Percentiles rank a stretch among this genome's conserved stretches.
Evolutionary conservation across 2,797 vertebrate genomes (phyloP).

Genomic region (Borostomias antarcticus): DNA sequence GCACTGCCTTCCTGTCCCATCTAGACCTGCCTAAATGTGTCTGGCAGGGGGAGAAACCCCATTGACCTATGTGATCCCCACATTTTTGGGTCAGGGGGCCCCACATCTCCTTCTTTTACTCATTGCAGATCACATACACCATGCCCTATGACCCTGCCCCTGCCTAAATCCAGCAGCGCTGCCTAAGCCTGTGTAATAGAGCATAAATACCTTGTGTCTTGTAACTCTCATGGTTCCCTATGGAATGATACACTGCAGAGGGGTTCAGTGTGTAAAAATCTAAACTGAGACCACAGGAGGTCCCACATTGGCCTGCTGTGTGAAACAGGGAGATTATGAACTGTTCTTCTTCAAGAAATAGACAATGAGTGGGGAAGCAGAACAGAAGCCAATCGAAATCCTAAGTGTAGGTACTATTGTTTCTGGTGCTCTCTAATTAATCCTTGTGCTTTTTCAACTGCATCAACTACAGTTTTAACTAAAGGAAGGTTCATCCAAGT

Average conservation of each 20-base stretch:
- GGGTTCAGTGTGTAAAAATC: constrained; percentile 38
- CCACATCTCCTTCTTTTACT: constrained; percentile 55
- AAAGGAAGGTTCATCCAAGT: neutral
- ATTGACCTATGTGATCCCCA: constrained; percentile 50
- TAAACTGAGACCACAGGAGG: constrained; percentile 10
- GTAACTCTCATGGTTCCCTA: constrained; percentile 52
- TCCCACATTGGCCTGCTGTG: too few species aligned
- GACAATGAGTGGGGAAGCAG: neutral
- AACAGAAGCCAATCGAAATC: neutral
- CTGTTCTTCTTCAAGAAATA: neutral
- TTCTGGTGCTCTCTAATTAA: neutral
- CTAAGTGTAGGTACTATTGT: neutral
- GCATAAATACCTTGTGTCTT: constrained; percentile 55
- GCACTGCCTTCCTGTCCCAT: constrained; percentile 22
- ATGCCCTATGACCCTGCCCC: constrained; percentile 45
- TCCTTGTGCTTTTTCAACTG: too few species aligned
- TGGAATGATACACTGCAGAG: constrained; percentile 32
- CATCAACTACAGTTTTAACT: neutral
- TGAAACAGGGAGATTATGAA: neutral
- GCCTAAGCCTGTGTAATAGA: constrained; percentile 53
- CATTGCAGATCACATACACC: constrained; percentile 56
- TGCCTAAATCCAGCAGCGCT: constrained; percentile 49
- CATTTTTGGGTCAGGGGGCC: constrained; percentile 58
- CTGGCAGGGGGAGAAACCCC: constrained; percentile 25
- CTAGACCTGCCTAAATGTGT: constrained; percentile 41